Evolutionary conservation across 2,888 invertebrate species (phyloP), one percentile per base, ranked within the genome.

Genomic region (Ptychoptera contaminata): DNA sequence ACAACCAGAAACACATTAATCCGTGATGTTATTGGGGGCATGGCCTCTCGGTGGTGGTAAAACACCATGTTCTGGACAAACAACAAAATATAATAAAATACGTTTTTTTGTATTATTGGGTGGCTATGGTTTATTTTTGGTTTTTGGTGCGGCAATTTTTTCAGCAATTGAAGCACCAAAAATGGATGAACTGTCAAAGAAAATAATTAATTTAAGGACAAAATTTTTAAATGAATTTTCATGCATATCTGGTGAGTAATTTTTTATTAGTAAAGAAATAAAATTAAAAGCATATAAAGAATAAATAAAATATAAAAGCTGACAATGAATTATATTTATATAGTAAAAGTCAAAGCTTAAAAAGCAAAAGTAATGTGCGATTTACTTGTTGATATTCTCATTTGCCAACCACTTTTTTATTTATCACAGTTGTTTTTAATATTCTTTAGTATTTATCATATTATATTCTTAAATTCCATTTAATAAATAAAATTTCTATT

Each of bases 131-230:
- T 55, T 76, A 34, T 81, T 77, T 59, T 60, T 82, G 48, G 64
- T 77, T 32, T 62, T 81, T 60, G 88, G 87, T 14, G 86, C 87
- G 1, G 70, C 77, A 14, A 75, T 87, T 48, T 87, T 87, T 61
- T 79, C 81, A 46, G 74, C 78, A n/a, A 78, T 85, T 51, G 87
- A 87, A 63, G 74, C 76, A 6, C 84, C 84, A 0, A 65, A 75
- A 53, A 83, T 84, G 59, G 65, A 67, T 37, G 65, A 70, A 42
- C 68, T 73, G 45, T 71, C 74, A 32, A 65, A 70, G 42, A 67
- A 68, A 38, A 63, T 85, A 37, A 67, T 70, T 43, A 59, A 65
- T 32, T 59, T 73, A 48, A 72, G 82, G 55, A 57, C 62, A 31
- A 61, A 69, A 43, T 85, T 86, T 63, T 65, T 82, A 16, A 58